Evolutionary conservation across 2,797 vertebrate species (phyloP).

Genomic region (Acomys russatus): DNA sequence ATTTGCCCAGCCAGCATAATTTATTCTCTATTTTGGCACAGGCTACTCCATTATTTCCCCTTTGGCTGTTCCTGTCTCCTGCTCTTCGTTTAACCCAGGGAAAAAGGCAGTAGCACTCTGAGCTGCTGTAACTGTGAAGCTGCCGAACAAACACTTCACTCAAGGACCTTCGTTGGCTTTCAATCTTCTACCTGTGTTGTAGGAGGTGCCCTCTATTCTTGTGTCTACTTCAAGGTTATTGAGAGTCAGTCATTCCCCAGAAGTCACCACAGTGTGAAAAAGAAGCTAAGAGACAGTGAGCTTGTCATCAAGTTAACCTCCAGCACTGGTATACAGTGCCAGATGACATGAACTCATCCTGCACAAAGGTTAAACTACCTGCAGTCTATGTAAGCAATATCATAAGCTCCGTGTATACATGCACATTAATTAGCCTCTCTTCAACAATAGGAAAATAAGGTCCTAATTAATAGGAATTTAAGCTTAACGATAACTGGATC

Average conservation of each 20-base stretch:
- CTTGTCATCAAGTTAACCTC: constrained; percentile 21
- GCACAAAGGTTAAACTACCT: constrained; percentile 70
- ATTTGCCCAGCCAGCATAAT: constrained; percentile 66
- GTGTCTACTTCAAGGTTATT: constrained; percentile 70
- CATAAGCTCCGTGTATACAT: constrained; percentile 66
- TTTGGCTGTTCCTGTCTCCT: constrained; percentile 58
- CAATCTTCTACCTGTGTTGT: constrained; percentile 67
- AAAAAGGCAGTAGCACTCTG: constrained; percentile 70
- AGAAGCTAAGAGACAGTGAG: constrained; percentile 40
- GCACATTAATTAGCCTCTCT: constrained; percentile 81
- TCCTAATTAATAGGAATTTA: constrained; percentile 83
- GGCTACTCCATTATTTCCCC: constrained; percentile 76
- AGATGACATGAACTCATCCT: constrained; percentile 51
- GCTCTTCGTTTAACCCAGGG: constrained; percentile 67
- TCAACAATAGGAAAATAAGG: constrained; percentile 68
- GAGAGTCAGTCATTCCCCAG: constrained; percentile 61
- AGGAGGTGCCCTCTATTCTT: constrained; percentile 44
- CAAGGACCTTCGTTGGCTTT: constrained; percentile 66
- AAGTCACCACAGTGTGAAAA: constrained; percentile 37
- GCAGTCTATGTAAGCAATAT: constrained; percentile 65
- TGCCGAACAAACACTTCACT: constrained; percentile 75
- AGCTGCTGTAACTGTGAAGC: constrained; percentile 73
- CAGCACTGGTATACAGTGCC: neutral
- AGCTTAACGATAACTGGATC: constrained; percentile 76
- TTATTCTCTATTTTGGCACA: constrained; percentile 73